Conservation (phyloP, 2,797 vertebrate species). For the Sitta carolinensis region DNA sequence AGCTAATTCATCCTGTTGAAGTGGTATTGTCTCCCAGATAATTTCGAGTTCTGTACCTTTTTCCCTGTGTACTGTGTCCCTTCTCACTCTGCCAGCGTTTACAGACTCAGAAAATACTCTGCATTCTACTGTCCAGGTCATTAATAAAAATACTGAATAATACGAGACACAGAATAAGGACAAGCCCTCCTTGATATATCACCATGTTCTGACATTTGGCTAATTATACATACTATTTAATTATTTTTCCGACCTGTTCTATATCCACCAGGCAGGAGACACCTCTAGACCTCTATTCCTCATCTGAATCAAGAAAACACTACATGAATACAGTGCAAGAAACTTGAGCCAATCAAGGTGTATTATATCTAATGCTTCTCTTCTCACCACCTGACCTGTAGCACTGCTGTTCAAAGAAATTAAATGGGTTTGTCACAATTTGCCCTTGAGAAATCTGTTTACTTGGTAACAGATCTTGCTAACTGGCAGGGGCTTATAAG, state of each 20-base stretch:
- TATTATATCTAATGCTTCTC: not conserved
- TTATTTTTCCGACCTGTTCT: not conserved
- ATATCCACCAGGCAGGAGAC: not conserved
- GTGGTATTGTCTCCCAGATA: not conserved
- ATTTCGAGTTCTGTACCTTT: not conserved
- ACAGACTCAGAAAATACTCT: not conserved
- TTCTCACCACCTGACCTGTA: not conserved
- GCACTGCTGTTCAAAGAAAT: not conserved
- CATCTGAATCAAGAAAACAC: not conserved
- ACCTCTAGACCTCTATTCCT: not conserved
- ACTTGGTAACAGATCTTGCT: not conserved
- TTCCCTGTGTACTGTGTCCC: not conserved
- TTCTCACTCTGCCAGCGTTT: not conserved
- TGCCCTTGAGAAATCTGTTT: constrained; percentile 27
- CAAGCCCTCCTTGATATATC: not conserved
- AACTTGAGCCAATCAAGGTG: not conserved
- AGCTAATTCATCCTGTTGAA: not conserved
- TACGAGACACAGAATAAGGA: not conserved
- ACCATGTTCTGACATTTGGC: not conserved
- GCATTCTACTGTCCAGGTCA: not conserved
- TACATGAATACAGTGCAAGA: not conserved
- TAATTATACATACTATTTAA: not conserved
- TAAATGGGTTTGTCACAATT: not conserved
- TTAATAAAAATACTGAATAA: not conserved
- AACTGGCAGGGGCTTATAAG: not conserved